A percentile compares a stretch with the other conserved stretches of the same genome.
These are phyloP conservation scores for Lymantria dispar DNA, from an alignment of 2,888 invertebrate species.

Conservation along the genomic window DNA sequence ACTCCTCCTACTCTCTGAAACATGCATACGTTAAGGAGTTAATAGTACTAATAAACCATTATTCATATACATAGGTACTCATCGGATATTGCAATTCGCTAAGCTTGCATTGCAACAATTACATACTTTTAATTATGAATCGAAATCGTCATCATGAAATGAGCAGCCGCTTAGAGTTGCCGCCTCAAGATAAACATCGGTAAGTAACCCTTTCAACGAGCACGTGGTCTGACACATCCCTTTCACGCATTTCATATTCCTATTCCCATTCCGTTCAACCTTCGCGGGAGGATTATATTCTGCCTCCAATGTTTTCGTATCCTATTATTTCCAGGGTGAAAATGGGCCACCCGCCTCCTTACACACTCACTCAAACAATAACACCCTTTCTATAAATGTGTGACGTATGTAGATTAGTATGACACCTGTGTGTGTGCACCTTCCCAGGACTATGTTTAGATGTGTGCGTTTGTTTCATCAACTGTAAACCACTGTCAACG, in stretches of 20 bases:
- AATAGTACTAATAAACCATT: no score
- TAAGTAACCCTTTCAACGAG: slow-evolving; percentile 67
- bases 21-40: no score
- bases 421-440: slow-evolving; percentile 47
- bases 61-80: no score
- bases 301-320: slow-evolving; percentile 81
- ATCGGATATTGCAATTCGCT: no score
- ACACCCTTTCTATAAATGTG: slow-evolving; percentile 51
- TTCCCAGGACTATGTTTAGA: slow-evolving; percentile 36
- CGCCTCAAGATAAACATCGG: slow-evolving; percentile 67
- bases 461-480: slow-evolving; percentile 73
- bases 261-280: slow-evolving; percentile 78
- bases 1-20: no score
- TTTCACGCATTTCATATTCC: slow-evolving; percentile 79
- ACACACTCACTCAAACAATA: slow-evolving; percentile 58
- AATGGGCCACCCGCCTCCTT: slow-evolving; percentile 77
- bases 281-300: slow-evolving; percentile 80
- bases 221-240: slow-evolving; percentile 70
- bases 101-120: no score
- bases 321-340: slow-evolving; percentile 82
- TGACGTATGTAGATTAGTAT: slow-evolving; percentile 41
- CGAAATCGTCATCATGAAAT: slow-evolving; percentile 43
- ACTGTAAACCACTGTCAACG: slow-evolving; percentile 80
- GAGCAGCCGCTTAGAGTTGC: slow-evolving; percentile 68
- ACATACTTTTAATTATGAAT: slow-evolving; percentile 21